Evolutionary conservation across 2,113 vertebrate genomes (phyloP).

Genomic region (Triplophysa dalaica): DNA sequence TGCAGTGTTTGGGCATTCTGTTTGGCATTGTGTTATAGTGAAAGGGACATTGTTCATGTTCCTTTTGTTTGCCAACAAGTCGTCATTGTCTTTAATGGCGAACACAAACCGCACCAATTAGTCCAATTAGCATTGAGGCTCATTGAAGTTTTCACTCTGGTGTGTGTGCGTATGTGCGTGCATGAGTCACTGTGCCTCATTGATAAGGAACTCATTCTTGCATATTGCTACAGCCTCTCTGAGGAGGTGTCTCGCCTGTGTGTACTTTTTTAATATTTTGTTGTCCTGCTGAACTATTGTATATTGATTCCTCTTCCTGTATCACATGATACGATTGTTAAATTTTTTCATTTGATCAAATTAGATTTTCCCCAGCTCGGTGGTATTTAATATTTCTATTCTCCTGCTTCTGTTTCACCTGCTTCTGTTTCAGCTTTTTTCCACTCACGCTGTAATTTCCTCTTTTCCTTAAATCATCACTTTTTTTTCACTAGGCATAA

Average conservation of each 20-base stretch:
- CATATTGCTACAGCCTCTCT: slow-evolving; percentile 26
- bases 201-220: slow-evolving; percentile 33
- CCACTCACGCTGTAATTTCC: background rate
- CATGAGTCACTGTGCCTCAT: background rate
- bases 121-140: slow-evolving; percentile 33
- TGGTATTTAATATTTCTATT: background rate
- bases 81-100: background rate
- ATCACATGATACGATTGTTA: background rate
- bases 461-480: slow-evolving; percentile 1
- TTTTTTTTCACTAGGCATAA: background rate
- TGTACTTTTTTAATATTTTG: background rate
- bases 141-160: slow-evolving; percentile 38
- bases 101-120: slow-evolving; percentile 25
- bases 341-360: background rate
- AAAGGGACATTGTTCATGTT: slow-evolving; percentile 25
- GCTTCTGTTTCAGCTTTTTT: background rate
- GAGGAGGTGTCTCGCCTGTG: background rate
- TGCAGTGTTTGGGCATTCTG: background rate
- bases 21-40: background rate
- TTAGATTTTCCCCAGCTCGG: background rate
- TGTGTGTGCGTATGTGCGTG: slow-evolving; percentile 16
- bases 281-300: background rate
- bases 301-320: background rate
- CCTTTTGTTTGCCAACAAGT: background rate
- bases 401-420: background rate